These are phyloP conservation scores for Alligator mississippiensis DNA, from an alignment of 2,113 vertebrate genomes.

Conservation along the genomic window DNA sequence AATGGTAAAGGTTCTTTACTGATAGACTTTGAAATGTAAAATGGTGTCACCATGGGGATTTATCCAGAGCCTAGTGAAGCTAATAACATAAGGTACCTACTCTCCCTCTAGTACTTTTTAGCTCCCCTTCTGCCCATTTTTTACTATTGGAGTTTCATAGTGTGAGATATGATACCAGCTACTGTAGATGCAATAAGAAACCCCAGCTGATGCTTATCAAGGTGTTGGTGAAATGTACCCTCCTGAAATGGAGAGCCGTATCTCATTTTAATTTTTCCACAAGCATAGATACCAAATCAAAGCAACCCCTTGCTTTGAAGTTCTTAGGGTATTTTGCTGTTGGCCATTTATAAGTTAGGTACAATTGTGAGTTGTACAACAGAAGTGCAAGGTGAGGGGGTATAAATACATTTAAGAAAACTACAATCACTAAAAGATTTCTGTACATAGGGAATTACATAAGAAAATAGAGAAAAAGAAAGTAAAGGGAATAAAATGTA, in stretches of 20 bases:
- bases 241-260: neutral
- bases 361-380: neutral
- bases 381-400: neutral
- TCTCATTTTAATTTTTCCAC: neutral
- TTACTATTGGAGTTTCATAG: conserved; percentile 3
- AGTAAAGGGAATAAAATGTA: neutral
- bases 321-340: neutral
- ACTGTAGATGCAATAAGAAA: conserved; percentile 47
- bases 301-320: neutral
- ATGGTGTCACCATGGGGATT: conserved; percentile 31
- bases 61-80: conserved; percentile 44
- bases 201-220: conserved; percentile 26
- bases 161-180: conserved; percentile 31
- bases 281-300: neutral
- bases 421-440: neutral
- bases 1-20: conserved; percentile 20
- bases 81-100: neutral
- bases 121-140: neutral
- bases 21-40: conserved; percentile 12
- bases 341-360: neutral
- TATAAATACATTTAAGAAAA: neutral
- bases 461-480: neutral
- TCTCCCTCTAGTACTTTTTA: neutral
- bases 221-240: neutral
- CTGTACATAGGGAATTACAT: neutral